A percentile compares a stretch with the other conserved stretches of the same genome.
phyloP scores from a whole-genome alignment of 2,797 vertebrate genomes.

The Neostethus bicornis region DNA sequence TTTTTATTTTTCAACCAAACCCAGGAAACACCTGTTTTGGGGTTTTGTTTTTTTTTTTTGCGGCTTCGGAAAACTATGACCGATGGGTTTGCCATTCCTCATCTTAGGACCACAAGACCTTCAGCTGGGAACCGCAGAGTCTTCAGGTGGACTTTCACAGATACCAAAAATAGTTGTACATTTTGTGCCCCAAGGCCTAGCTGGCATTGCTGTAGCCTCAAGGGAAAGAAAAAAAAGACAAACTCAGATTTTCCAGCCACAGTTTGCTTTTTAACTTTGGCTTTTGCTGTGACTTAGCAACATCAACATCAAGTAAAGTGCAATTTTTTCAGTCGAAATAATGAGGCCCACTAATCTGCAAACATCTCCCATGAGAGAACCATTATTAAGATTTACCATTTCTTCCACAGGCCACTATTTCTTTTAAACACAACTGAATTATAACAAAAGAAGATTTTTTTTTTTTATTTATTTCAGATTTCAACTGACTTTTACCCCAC shows the following conservation, averaged over 20 bases:
- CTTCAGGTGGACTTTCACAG: conserved; percentile 66
- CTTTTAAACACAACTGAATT: neutral
- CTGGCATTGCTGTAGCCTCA: conserved; percentile 57
- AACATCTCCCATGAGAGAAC: no score
- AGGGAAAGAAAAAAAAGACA: conserved; percentile 59
- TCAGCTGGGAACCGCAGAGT: conserved; percentile 55
- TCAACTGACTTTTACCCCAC: conserved; percentile 14
- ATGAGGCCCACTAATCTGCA: no score
- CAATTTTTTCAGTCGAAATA: neutral
- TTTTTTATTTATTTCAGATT: no score
- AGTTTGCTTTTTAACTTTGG: conserved; percentile 28
- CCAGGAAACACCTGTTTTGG: conserved; percentile 68
- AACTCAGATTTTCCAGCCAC: conserved; percentile 36
- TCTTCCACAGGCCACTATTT: neutral
- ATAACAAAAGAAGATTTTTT: conserved; percentile 1
- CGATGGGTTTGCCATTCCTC: conserved; percentile 43
- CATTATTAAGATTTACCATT: neutral
- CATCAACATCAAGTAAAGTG: neutral
- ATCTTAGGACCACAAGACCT: conserved; percentile 57
- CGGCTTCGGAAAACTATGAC: conserved; percentile 26
- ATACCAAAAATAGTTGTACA: conserved; percentile 73
- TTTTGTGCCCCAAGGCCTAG: conserved; percentile 60
- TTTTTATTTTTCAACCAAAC: conserved; percentile 13
- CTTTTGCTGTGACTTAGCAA: conserved; percentile 5
- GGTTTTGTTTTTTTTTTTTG: no score